Evolutionary conservation across 2,888 invertebrate species (phyloP).

Genomic region (Agrenia bidenticulata): DNA sequence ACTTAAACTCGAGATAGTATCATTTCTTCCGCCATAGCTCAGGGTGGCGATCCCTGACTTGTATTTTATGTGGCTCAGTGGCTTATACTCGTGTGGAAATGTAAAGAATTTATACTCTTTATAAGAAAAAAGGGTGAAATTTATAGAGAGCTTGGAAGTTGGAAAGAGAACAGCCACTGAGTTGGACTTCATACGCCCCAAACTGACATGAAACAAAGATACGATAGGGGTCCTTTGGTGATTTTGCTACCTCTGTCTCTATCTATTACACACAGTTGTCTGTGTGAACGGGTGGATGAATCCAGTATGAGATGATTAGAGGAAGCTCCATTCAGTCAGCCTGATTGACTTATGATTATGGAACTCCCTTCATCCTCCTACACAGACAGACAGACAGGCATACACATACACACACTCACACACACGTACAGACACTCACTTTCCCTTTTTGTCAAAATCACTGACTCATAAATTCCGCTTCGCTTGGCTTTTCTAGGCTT

Average conservation of each 20-base stretch:
- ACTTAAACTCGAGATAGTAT: no score
- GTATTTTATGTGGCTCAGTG: no score
- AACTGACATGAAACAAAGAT: slow-evolving; percentile 9
- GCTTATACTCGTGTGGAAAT: no score
- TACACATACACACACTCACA: slow-evolving; percentile 5
- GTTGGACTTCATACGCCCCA: background rate
- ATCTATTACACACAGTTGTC: no score
- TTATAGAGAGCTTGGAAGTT: background rate
- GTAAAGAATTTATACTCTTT: no score
- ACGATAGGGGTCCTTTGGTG: background rate
- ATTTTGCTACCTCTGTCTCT: no score
- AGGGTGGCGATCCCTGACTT: no score
- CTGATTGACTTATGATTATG: slow-evolving; percentile 36
- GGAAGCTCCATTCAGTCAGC: slow-evolving; percentile 19
- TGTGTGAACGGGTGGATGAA: slow-evolving; percentile 1
- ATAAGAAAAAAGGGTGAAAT: no score
- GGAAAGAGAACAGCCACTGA: background rate
- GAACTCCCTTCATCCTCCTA: slow-evolving; percentile 21
- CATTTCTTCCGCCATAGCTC: no score
- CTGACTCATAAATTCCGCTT: slow-evolving; percentile 21
- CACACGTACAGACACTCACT: background rate
- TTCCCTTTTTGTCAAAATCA: slow-evolving; percentile 13
- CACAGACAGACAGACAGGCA: slow-evolving; percentile 1
- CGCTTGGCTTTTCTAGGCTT: background rate
- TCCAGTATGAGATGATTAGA: slow-evolving; percentile 26